Evolutionary conservation across 2,113 vertebrate genomes (phyloP), one percentile per base, ranked within the genome.

Genomic region (Tetraodon nigroviridis): DNA sequence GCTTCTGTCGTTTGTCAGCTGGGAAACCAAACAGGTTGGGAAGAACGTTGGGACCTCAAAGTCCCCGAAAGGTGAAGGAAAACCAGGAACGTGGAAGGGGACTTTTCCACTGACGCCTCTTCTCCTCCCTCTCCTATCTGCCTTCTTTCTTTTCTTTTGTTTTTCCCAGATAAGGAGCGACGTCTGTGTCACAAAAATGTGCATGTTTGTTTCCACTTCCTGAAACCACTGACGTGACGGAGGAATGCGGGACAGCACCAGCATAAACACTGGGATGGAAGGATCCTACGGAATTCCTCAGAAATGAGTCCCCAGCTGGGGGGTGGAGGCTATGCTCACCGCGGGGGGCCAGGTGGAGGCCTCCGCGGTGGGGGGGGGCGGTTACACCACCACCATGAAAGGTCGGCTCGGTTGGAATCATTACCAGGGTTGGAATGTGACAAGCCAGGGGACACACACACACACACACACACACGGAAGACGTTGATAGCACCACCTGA

Each of bases 201-300:
- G 24, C 41, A 54, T 84, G 86, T 89, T 86, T 71, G 62, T 68
- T 78, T 77, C 71, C 61, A 65, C 80, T 82, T 88, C 74, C 72
- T 61, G 55, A 55, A 49, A 57, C 22, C 29, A 60, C 58, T 42
- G 56, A 47, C 47, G 69, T 32, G 61, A 62, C 61, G 1, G 51
- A 77, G 73, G 78, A 84, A 84, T 89, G 86, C 49, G 53, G 21
- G 54, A 10, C 60, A 7, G 22, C 7, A 5, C 2, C 41, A 58
- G 78, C 71, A 80, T 71, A 80, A 71, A 80, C 73, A 71, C 21
- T 15, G 6, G 18, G 63, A 72, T 55, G 19, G 29, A 47, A 41
- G 44, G 65, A 73, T 59, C 61, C 46, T 40, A 17, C 22, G n/a
- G 72, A 80, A 85, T 89, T 84, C 46, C 63, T 68, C n/a, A 0